Percentiles rank a stretch among this genome's conserved stretches.
phyloP scores from a whole-genome alignment of 2,888 invertebrate genomes.

The Celastrina argiolus region DNA sequence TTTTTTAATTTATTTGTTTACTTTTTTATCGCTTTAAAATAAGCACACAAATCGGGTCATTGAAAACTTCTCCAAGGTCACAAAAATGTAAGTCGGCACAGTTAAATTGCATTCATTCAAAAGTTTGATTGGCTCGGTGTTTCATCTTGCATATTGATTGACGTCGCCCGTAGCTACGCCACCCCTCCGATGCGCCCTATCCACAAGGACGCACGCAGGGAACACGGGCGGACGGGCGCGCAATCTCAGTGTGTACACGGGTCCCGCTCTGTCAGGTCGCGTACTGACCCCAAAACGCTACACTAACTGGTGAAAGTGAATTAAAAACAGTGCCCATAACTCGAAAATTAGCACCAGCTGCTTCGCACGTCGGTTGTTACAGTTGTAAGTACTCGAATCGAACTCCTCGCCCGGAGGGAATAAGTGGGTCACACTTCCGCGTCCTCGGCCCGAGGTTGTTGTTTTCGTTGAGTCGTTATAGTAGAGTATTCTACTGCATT shows the following conservation, averaged over 20 bases:
- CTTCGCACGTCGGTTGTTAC: conserved; percentile 59
- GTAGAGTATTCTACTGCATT: neutral
- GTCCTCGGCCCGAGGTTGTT: conserved; percentile 53
- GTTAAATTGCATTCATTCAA: conserved; percentile 20
- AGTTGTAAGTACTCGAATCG: conserved; percentile 19
- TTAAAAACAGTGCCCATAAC: conserved; percentile 34
- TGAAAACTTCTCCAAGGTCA: neutral
- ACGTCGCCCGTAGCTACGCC: conserved; percentile 66
- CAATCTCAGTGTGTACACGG: conserved; percentile 64
- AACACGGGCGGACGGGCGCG: conserved; percentile 77
- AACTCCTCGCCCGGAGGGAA: neutral
- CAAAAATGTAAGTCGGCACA: neutral
- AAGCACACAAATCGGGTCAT: neutral
- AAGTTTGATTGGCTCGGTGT: conserved; percentile 50
- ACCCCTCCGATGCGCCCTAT: conserved; percentile 71
- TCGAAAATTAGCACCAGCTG: conserved; percentile 41
- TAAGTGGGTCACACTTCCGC: conserved; percentile 71
- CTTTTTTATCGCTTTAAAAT: no score
- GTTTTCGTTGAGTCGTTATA: conserved; percentile 29
- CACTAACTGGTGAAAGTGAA: conserved; percentile 41
- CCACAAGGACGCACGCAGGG: conserved; percentile 70
- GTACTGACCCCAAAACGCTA: conserved; percentile 38
- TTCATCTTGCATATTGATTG: conserved; percentile 76
- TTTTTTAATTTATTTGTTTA: no score
- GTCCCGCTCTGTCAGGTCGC: conserved; percentile 55